Percentiles rank a stretch among this genome's conserved stretches.
Conservation (phyloP, 2,797 vertebrate species). For the Otus scops region DNA sequence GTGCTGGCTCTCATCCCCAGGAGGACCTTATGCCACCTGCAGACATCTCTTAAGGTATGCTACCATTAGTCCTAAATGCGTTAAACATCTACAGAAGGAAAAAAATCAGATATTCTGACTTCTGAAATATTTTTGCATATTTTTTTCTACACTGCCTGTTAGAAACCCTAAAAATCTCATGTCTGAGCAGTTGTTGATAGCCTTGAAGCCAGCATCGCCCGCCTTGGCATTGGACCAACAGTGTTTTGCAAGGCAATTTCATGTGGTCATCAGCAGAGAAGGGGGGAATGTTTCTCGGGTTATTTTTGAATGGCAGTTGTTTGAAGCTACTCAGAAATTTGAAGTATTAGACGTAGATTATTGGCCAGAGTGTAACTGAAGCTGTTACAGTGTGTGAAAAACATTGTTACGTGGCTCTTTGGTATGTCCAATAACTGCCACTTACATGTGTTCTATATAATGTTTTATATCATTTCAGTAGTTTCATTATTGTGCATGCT, state of each 20-base stretch:
- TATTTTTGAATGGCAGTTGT: not conserved
- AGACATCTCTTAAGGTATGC: not conserved
- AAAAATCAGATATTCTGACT: not conserved
- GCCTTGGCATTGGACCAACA: not conserved
- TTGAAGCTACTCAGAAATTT: not conserved
- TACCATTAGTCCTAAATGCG: not conserved
- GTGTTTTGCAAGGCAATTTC: not conserved
- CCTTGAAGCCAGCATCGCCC: not conserved
- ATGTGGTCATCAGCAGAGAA: rapidly evolving
- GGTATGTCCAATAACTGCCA: not conserved
- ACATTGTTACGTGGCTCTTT: not conserved
- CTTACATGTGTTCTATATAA: not conserved
- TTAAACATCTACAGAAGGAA: not conserved
- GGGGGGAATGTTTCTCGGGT: not conserved
- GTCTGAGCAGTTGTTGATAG: not conserved
- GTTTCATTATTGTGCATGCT: not conserved
- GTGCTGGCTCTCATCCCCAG: not conserved
- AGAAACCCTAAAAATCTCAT: not conserved
- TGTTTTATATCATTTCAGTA: not conserved
- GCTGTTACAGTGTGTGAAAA: not conserved
- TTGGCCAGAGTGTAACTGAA: not conserved
- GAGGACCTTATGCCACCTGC: not conserved
- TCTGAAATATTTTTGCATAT: not conserved
- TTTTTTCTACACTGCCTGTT: not conserved
- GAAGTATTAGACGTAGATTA: not conserved